Conservation (phyloP, 2,797 vertebrate genomes). For the Stomatorhinus walkeri region DNA sequence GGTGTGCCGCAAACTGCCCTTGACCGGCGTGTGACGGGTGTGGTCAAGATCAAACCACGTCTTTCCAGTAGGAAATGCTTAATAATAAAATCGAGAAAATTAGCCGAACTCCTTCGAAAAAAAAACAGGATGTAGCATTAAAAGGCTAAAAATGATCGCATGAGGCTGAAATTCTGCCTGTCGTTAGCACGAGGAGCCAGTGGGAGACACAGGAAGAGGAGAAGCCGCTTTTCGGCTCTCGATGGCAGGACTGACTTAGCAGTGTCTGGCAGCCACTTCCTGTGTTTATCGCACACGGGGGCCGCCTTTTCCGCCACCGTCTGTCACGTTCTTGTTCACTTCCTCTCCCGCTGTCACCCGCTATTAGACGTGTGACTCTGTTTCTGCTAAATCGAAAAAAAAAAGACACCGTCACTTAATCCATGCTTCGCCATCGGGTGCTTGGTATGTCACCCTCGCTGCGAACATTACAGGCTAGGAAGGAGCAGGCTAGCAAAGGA, state of each 20-base stretch:
- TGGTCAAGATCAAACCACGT: not conserved
- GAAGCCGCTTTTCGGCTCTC: not conserved
- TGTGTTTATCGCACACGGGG: not conserved
- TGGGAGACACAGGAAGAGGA: not conserved
- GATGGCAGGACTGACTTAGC: not conserved
- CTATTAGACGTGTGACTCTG: not conserved
- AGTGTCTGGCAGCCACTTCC: not conserved
- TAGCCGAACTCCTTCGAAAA: not conserved
- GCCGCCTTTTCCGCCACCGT: not conserved
- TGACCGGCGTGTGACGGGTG: not conserved
- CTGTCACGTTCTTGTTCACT: not conserved
- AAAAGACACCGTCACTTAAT: not conserved
- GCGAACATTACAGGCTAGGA: not conserved
- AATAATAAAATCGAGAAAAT: not conserved
- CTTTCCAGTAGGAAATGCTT: not conserved
- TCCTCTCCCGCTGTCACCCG: not conserved
- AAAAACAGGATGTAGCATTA: not conserved
- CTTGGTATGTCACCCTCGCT: not conserved
- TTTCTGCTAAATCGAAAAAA: not conserved
- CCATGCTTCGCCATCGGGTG: not conserved
- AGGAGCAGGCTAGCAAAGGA: not conserved
- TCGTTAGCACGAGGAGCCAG: not conserved
- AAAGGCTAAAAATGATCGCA: not conserved
- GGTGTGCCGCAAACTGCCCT: not conserved
- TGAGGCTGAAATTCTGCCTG: not conserved